Evolutionary conservation across 2,888 invertebrate species (phyloP), one percentile per base, ranked within the genome.

Genomic region (Caenorhabditis auriculariae): DNA sequence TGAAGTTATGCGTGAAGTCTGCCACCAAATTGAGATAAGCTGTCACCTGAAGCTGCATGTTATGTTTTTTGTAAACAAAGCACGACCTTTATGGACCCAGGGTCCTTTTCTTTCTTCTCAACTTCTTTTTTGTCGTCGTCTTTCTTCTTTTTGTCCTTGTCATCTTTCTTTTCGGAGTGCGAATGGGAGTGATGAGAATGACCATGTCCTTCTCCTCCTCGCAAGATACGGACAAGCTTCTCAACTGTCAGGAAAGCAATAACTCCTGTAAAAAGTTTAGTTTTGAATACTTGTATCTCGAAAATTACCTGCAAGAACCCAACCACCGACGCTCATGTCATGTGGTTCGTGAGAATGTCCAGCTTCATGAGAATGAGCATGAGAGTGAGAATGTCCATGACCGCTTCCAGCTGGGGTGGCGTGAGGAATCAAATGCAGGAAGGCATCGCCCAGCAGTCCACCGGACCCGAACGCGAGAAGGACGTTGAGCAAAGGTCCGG

Each of bases 1-100:
- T 99, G 81, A 99, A 95, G 84, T 99, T 99, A 83, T 99, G 98
- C 15, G 93, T 89, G 83, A 95, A 95, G 83, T 99, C 98, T 32
- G 98, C 98, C 49, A 91, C 95, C 69, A 99, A 85, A 84, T 99
- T 99, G 64, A 99, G 86, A 82, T 95, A 98, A 2, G 94, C 94
- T 32, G 91, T 88, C 15, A 92, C 89, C 83, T 90, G 88, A 48
- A 47, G n/a, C n/a, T n/a, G n/a, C n/a, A n/a, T n/a, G n/a, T n/a
- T n/a, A n/a, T n/a, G n/a, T n/a, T n/a, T n/a, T 15, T 24, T 9
- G 9, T 9, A 26, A 12, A 7, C 39, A n/a, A 29, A 24, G 27
- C 26, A 41, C 26, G 27, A 70, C 70, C 54, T 68, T 68, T 32
- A 71, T 66, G 21, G 51, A 54, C 32, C 47, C 49, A 19, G 57